Percentiles rank a stretch among this genome's conserved stretches.
Conservation (phyloP, 2,113 vertebrate genomes). For the Lepisosteus osseus region DNA sequence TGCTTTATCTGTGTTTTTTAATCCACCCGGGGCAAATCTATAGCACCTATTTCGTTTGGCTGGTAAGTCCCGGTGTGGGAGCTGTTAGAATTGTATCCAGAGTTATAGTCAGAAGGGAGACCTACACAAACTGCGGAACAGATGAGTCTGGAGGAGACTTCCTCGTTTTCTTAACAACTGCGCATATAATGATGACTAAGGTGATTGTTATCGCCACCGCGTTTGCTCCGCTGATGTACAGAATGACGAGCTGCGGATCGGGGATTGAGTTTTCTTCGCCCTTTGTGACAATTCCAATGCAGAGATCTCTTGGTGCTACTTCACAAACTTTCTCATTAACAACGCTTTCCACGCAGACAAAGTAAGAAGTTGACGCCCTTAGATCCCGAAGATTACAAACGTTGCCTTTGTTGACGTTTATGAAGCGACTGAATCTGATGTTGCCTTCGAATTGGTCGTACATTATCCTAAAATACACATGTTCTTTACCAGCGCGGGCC, state of each 20-base stretch:
- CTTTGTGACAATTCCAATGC: constrained; percentile 12
- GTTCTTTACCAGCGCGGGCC: not conserved
- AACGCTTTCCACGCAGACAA: constrained; percentile 23
- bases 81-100: constrained; percentile 9
- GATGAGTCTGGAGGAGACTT: constrained; percentile 8
- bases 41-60: constrained; percentile 21
- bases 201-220: constrained; percentile 3
- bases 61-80: constrained; percentile 21
- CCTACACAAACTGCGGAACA: constrained; percentile 19
- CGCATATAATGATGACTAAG: constrained; percentile 8
- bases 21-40: constrained; percentile 17
- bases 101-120: constrained; percentile 17
- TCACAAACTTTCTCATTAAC: constrained; percentile 11
- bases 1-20: not conserved
- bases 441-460: constrained; percentile 19
- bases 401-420: constrained; percentile 22
- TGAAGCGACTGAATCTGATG: constrained; percentile 18
- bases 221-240: constrained; percentile 15
- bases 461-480: constrained; percentile 21
- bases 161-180: not conserved
- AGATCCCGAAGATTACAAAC: constrained; percentile 14
- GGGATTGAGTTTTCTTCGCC: not conserved
- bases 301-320: constrained; percentile 14
- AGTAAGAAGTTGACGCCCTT: not conserved
- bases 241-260: constrained; percentile 6